Conservation (phyloP, 2,113 vertebrate species). For the Alouatta palliata region DNA sequence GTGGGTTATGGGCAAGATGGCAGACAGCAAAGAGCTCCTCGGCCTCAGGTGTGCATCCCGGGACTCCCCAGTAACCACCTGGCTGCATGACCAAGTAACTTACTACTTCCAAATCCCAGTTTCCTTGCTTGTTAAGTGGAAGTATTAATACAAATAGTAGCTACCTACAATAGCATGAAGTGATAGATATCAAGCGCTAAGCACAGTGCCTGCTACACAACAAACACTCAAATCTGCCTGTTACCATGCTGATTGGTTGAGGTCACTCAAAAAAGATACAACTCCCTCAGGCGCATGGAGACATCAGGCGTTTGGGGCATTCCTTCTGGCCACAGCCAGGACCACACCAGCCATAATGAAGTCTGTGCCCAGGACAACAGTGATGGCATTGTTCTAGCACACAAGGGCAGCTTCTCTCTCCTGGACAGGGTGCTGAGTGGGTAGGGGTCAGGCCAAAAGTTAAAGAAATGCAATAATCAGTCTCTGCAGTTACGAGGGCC, state of each 20-base stretch:
- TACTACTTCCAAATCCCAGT: not conserved
- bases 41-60: not conserved
- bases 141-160: not conserved
- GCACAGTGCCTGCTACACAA: not conserved
- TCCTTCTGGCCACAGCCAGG: not conserved
- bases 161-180: not conserved
- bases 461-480: not conserved
- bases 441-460: not conserved
- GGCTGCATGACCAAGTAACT: not conserved
- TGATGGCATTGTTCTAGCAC: not conserved
- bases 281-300: not conserved
- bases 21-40: not conserved
- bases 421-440: not conserved
- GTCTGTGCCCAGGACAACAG: not conserved
- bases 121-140: not conserved
- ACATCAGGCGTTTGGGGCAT: not conserved
- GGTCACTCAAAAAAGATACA: not conserved
- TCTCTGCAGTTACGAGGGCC: not conserved
- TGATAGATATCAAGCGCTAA: accelerated
- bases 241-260: accelerated
- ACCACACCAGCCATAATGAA: not conserved
- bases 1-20: not conserved
- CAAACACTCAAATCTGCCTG: not conserved
- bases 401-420: not conserved
- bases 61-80: not conserved